These are phyloP conservation scores for Torymus tubicola DNA, from an alignment of 2,888 invertebrate genomes.

Conservation along the genomic window DNA sequence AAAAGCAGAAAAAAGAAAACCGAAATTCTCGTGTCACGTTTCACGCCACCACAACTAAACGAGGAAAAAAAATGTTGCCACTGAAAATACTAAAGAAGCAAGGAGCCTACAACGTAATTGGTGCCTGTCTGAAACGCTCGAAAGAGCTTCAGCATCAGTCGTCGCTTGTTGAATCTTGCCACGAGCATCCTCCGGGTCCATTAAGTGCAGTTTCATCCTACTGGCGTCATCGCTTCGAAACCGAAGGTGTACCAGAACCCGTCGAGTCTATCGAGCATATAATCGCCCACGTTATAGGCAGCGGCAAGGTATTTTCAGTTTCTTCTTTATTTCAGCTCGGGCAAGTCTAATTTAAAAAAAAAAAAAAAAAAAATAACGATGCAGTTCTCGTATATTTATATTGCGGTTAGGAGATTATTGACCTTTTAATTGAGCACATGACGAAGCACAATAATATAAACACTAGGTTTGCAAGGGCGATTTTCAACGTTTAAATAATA, in stretches of 20 bases:
- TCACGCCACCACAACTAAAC: no score
- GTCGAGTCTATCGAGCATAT: constrained; percentile 80
- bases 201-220: constrained; percentile 68
- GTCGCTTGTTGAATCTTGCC: constrained; percentile 4
- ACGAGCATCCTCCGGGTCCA: constrained; percentile 44
- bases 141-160: constrained; percentile 8
- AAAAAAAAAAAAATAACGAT: no score
- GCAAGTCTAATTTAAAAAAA: no score
- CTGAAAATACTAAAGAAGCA: neutral
- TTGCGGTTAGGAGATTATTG: no score
- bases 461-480: neutral
- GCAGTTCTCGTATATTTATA: no score
- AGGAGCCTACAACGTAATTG: neutral
- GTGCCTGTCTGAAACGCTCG: neutral
- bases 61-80: neutral
- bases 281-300: constrained; percentile 78
- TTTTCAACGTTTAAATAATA: no score
- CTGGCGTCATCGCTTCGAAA: constrained; percentile 77
- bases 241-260: constrained; percentile 78
- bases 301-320: constrained; percentile 76
- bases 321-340: no score
- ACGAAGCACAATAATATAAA: constrained; percentile 41
- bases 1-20: no score
- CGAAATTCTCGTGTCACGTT: no score
- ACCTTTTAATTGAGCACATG: no score